phyloP scores from a whole-genome alignment of 2,797 vertebrate genomes.

The Chelidonichthys spinosus region DNA sequence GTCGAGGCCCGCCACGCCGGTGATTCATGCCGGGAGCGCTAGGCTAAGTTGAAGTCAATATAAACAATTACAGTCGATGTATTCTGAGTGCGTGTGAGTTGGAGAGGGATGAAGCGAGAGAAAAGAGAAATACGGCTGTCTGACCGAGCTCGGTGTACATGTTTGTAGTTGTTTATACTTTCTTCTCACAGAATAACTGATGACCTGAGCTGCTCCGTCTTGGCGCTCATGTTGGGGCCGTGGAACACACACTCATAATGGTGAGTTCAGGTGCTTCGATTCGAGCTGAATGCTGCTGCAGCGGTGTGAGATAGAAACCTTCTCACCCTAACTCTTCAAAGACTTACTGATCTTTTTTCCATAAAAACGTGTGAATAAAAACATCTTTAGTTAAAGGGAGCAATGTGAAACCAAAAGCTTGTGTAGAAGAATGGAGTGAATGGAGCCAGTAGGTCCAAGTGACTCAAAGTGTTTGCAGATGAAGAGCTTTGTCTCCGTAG shows the following conservation, averaged over 20 bases:
- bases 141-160: constrained; percentile 25
- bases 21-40: constrained; percentile 59
- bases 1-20: constrained; percentile 31
- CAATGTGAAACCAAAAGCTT: constrained; percentile 4
- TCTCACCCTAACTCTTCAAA: background rate
- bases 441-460: background rate
- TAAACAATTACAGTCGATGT: constrained; percentile 66
- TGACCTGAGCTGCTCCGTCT: constrained; percentile 11
- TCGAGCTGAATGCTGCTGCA: constrained; percentile 14
- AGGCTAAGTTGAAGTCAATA: constrained; percentile 55
- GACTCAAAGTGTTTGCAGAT: constrained; percentile 6
- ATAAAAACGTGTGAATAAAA: background rate
- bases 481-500: background rate
- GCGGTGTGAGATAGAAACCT: background rate
- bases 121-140: constrained; percentile 43
- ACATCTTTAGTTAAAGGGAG: background rate
- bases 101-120: constrained; percentile 12
- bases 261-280: constrained; percentile 25
- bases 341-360: background rate
- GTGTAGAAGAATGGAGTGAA: constrained; percentile 37
- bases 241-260: constrained; percentile 30
- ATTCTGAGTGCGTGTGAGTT: constrained; percentile 32
- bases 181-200: constrained; percentile 24
- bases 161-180: constrained; percentile 40
- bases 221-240: constrained; percentile 12